Conservation (phyloP, 2,888 invertebrate species). For the Agonum fuliginosum region DNA sequence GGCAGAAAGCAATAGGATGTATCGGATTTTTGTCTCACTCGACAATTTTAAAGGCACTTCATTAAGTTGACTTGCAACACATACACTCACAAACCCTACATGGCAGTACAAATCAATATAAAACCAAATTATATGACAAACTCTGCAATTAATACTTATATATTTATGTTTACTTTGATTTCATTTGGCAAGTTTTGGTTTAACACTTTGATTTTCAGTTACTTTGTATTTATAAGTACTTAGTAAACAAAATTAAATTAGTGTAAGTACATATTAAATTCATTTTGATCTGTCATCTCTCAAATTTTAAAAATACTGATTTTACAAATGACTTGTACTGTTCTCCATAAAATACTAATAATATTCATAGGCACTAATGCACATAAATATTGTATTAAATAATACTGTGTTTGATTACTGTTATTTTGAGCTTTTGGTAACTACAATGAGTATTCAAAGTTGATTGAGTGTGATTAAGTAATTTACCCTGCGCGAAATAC, state of each 20-base stretch:
- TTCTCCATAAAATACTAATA: slow-evolving; percentile 58
- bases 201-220: slow-evolving; percentile 21
- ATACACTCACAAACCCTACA: slow-evolving; percentile 60
- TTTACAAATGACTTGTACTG: slow-evolving; percentile 59
- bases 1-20: slow-evolving; percentile 45
- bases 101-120: slow-evolving; percentile 59
- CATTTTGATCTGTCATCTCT: slow-evolving; percentile 22
- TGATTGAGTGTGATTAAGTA: slow-evolving; percentile 47
- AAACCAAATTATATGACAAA: slow-evolving; percentile 36
- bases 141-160: neutral
- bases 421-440: slow-evolving; percentile 58
- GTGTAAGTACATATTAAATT: neutral
- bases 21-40: slow-evolving; percentile 55
- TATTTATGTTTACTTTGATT: neutral
- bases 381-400: slow-evolving; percentile 59
- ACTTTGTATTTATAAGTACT: slow-evolving; percentile 4
- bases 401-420: slow-evolving; percentile 59
- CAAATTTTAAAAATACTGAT: slow-evolving; percentile 57
- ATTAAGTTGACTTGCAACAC: slow-evolving; percentile 58
- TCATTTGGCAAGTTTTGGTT: slow-evolving; percentile 38
- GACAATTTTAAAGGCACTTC: slow-evolving; percentile 60
- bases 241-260: too few relatives aligned
- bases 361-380: slow-evolving; percentile 58
- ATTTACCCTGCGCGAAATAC: slow-evolving; percentile 47
- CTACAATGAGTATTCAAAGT: slow-evolving; percentile 58